Conservation (phyloP, 2,113 vertebrate species). For the Apaloderma vittatum region DNA sequence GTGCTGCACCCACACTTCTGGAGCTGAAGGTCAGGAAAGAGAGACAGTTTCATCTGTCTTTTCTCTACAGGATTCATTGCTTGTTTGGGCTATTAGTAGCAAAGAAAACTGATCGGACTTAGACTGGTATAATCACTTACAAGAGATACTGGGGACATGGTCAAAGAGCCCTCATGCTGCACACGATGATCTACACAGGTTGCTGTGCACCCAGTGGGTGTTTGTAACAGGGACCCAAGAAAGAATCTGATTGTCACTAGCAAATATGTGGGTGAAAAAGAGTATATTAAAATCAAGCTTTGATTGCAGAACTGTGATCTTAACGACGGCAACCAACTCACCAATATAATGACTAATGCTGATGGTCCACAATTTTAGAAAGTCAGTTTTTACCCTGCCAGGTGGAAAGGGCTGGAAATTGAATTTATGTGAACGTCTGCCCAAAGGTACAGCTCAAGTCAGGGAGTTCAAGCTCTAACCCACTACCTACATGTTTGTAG, state of each 20-base stretch:
- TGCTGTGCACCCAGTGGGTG: neutral
- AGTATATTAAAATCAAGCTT: neutral
- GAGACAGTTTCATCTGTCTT: conserved; percentile 48
- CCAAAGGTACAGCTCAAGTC: neutral
- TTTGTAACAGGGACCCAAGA: neutral
- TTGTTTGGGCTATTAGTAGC: conserved; percentile 4
- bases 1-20: neutral
- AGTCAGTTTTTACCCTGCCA: neutral
- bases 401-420: neutral
- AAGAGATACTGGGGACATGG: neutral
- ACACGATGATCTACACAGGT: neutral
- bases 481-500: accelerated
- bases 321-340: neutral
- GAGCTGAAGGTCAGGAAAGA: neutral
- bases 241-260: neutral
- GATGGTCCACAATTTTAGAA: neutral
- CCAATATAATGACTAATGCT: neutral
- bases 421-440: neutral
- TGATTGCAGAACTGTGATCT: neutral
- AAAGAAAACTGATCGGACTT: conserved; percentile 34
- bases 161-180: neutral
- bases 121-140: neutral
- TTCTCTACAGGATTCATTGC: conserved; percentile 35
- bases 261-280: neutral
- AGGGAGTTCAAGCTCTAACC: neutral